These are phyloP conservation scores for Tylochromis polylepis DNA, from an alignment of 2,113 vertebrate species.

Conservation along the genomic window DNA sequence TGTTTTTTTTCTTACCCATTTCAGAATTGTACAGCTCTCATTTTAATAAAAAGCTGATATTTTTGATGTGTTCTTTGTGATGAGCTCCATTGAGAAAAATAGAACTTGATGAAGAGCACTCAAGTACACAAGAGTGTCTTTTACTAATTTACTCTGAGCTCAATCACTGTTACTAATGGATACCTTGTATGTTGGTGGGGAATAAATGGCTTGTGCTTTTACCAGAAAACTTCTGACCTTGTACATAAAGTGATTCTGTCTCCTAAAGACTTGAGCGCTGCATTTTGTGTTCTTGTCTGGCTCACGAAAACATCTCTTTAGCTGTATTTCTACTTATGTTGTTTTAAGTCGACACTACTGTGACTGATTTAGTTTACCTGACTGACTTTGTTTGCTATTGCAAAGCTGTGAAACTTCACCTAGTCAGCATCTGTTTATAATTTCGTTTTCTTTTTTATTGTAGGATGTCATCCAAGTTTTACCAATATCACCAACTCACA, in stretches of 20 bases:
- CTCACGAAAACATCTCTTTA: neutral
- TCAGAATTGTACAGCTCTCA: slow-evolving; percentile 1
- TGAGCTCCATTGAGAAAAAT: neutral
- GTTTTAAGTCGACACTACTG: neutral
- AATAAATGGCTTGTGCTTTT: neutral
- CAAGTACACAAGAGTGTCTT: neutral
- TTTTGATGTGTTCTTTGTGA: neutral
- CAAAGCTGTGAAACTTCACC: neutral
- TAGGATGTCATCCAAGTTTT: neutral
- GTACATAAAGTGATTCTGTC: neutral
- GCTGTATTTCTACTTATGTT: neutral
- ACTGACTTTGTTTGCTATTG: neutral
- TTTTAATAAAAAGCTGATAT: slow-evolving; percentile 6
- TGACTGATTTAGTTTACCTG: slow-evolving; percentile 6
- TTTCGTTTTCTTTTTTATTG: neutral
- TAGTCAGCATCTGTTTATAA: neutral
- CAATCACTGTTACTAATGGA: neutral
- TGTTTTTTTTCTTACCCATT: no score
- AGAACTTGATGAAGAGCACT: neutral
- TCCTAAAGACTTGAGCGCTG: neutral
- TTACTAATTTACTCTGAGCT: neutral
- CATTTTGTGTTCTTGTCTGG: neutral
- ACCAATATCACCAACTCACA: neutral
- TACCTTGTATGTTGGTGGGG: neutral
- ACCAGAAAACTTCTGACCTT: neutral